Conservation (phyloP, 2,113 vertebrate genomes). For the Ciconia maguari region DNA sequence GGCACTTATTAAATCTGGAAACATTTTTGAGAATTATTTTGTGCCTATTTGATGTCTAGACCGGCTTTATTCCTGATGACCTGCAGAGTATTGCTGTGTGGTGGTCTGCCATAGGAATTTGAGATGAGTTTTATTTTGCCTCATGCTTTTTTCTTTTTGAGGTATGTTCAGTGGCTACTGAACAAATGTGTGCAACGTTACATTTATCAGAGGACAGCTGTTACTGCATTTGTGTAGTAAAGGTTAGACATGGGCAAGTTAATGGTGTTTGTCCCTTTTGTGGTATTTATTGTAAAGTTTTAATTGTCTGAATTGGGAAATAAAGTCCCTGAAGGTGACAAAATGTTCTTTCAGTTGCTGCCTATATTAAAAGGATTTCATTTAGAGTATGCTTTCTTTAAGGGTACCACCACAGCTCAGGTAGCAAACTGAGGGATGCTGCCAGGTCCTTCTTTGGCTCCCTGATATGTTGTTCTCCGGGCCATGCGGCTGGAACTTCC, state of each 20-base stretch:
- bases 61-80: neutral
- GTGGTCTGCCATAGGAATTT: neutral
- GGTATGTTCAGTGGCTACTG: neutral
- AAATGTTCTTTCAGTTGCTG: neutral
- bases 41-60: neutral
- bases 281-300: neutral
- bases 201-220: neutral
- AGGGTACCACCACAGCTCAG: neutral
- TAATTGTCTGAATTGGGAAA: neutral
- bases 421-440: neutral
- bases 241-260: neutral
- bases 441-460: neutral
- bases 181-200: neutral
- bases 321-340: neutral
- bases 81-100: neutral
- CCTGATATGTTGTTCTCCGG: neutral
- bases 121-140: neutral
- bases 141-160: neutral
- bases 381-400: neutral
- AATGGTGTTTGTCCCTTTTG: neutral
- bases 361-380: neutral
- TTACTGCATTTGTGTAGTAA: neutral
- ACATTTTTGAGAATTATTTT: neutral
- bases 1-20: neutral
- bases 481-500: neutral